Evolutionary conservation across 1,140 invertebrate species (phyloP).

Genomic region (Drosophila hydei): DNA sequence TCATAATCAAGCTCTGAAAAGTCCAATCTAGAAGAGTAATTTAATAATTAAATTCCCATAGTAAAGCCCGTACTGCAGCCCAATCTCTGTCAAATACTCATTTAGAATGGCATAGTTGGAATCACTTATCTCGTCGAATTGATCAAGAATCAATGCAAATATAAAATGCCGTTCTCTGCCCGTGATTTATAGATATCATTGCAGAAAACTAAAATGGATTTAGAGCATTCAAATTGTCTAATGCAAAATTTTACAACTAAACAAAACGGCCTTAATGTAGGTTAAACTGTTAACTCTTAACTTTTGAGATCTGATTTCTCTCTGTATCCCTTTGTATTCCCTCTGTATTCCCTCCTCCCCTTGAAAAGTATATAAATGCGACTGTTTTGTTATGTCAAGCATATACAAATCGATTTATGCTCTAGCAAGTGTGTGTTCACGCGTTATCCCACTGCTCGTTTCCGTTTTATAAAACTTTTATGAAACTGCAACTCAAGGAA

Average conservation of each 20-base stretch:
- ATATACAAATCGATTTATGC: constrained; percentile 65
- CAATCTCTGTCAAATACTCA: no score
- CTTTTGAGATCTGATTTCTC: not conserved
- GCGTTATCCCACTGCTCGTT: constrained; percentile 60
- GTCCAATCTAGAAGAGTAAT: no score
- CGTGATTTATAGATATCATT: no score
- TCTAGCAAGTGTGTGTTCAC: constrained; percentile 57
- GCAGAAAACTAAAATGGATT: no score
- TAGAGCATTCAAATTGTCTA: not conserved
- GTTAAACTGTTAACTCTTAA: constrained; percentile 16
- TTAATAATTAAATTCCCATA: no score
- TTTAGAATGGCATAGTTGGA: no score
- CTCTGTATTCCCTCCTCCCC: no score
- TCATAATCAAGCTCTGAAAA: no score
- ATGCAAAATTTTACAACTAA: not conserved
- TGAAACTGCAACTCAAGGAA: constrained; percentile 21
- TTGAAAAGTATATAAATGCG: constrained; percentile 12
- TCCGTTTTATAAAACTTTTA: constrained; percentile 66
- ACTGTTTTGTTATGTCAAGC: constrained; percentile 21
- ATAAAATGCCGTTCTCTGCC: no score
- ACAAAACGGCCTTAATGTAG: constrained; percentile 9
- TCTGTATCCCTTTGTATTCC: not conserved
- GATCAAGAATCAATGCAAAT: no score
- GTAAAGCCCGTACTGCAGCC: no score
- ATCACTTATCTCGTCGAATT: no score